A percentile compares a stretch with the other conserved stretches of the same genome.
phyloP scores from a whole-genome alignment of 2,113 vertebrate genomes.

The Corythornis vintsioides region DNA sequence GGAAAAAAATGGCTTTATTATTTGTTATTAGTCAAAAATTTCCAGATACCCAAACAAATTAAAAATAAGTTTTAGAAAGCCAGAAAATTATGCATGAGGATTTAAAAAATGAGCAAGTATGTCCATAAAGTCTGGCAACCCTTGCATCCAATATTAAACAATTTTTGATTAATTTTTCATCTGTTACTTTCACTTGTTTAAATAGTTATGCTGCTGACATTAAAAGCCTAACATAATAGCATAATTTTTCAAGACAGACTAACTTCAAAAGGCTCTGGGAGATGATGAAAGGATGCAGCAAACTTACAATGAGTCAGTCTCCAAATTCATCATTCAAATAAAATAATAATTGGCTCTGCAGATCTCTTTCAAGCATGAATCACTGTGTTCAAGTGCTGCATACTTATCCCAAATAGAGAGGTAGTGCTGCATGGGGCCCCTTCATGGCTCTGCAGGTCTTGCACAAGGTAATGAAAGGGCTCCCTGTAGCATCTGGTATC shows the following conservation, averaged over 20 bases:
- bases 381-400: accelerated
- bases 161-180: slow-evolving; percentile 27
- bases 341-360: slow-evolving; percentile 31
- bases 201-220: slow-evolving; percentile 3
- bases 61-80: slow-evolving; percentile 2
- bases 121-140: neutral
- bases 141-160: slow-evolving; percentile 12
- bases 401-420: slow-evolving; percentile 1
- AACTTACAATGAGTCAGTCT: neutral
- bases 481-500: slow-evolving; percentile 65
- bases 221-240: neutral
- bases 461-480: slow-evolving; percentile 56
- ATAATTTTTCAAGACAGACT: neutral
- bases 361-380: neutral
- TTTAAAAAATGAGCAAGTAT: slow-evolving; percentile 9
- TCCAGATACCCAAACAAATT: neutral
- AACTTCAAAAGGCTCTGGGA: slow-evolving; percentile 19
- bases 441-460: slow-evolving; percentile 21
- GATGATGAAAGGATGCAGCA: slow-evolving; percentile 36
- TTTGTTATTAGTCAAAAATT: slow-evolving; percentile 20
- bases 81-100: neutral
- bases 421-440: slow-evolving; percentile 24
- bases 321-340: slow-evolving; percentile 31
- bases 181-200: slow-evolving; percentile 39
- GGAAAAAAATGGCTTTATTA: neutral